Evolutionary conservation across 2,113 vertebrate genomes (phyloP).

Genomic region (Ceyx melanurus): DNA sequence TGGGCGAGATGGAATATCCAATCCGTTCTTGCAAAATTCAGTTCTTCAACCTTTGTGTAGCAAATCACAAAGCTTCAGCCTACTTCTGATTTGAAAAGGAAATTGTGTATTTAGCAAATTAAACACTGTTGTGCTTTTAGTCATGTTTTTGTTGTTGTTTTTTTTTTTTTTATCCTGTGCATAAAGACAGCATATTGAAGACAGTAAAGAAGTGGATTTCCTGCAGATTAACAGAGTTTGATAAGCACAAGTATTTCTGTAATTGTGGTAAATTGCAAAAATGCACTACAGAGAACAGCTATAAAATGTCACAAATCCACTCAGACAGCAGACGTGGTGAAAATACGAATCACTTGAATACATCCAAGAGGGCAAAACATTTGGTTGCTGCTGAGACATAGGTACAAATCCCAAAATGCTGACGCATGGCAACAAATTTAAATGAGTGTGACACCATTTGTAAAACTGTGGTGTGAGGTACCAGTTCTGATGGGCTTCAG

Average conservation of each 20-base stretch:
- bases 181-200: neutral
- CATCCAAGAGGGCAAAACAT: neutral
- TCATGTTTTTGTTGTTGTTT: neutral
- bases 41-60: neutral
- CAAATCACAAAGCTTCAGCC: neutral
- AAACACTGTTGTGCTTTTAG: neutral
- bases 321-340: neutral
- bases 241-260: neutral
- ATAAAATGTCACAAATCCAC: neutral
- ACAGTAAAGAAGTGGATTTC: neutral
- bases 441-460: fast-evolving
- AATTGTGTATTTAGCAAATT: neutral
- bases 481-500: neutral
- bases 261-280: conserved; percentile 50
- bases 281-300: neutral
- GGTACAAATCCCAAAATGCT: fast-evolving
- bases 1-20: neutral
- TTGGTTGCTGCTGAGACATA: neutral
- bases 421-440: fast-evolving
- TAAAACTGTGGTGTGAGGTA: fast-evolving
- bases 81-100: neutral
- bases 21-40: neutral
- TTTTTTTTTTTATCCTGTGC: fast-evolving
- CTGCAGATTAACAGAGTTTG: neutral
- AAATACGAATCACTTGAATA: neutral